Evolutionary conservation across 1,140 invertebrate genomes (phyloP).

Genomic region (Pogonomyrmex barbatus): DNA sequence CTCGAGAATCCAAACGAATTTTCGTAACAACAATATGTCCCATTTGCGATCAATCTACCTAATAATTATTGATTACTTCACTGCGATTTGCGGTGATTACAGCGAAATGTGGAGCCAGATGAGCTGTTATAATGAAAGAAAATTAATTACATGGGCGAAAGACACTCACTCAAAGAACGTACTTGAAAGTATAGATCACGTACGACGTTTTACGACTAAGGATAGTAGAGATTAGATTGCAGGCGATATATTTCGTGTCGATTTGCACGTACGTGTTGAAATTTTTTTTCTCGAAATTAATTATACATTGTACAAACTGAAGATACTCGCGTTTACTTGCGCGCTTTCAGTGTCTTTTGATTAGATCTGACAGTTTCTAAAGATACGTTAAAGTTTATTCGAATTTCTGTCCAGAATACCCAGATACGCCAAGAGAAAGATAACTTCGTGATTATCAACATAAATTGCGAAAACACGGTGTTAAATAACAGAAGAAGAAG

Average conservation of each 20-base stretch:
- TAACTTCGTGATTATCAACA: not conserved
- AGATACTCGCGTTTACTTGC: conserved; percentile 1
- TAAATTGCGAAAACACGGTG: not conserved
- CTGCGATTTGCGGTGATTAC: not conserved
- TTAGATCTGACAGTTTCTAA: not conserved
- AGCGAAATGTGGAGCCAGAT: not conserved
- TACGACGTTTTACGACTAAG: conserved; percentile 8
- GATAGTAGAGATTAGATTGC: conserved; percentile 9
- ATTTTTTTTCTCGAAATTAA: not conserved
- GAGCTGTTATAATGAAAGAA: not conserved
- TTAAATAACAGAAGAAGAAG: not conserved
- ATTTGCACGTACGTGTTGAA: not conserved
- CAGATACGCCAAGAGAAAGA: not conserved
- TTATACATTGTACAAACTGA: not conserved
- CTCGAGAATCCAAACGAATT: conserved; percentile 1
- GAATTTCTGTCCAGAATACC: not conserved
- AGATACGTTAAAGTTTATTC: not conserved
- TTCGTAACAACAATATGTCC: not conserved
- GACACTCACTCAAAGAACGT: not conserved
- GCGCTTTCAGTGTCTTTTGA: not conserved
- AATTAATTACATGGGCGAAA: not conserved
- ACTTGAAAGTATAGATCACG: not conserved
- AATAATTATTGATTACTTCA: conserved; percentile 6
- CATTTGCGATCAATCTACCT: too few species aligned
- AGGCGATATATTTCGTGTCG: conserved; percentile 16